These are phyloP conservation scores for Hippocampus barbouri DNA, from an alignment of 2,113 vertebrate species.

Conservation along the genomic window DNA sequence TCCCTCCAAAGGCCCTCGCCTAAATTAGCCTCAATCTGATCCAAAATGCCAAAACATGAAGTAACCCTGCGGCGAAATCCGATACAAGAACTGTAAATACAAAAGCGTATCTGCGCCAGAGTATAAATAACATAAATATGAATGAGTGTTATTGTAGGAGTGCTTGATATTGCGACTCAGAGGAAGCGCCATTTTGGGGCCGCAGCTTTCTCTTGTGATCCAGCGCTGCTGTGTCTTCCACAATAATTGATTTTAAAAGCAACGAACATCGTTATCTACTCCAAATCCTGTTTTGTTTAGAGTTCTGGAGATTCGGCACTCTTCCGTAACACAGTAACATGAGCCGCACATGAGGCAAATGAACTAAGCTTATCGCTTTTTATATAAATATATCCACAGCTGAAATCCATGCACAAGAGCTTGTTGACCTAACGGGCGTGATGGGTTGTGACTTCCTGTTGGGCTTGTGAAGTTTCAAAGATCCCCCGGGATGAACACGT, in stretches of 20 bases:
- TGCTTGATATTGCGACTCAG: background rate
- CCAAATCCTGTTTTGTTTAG: background rate
- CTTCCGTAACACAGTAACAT: constrained; percentile 6
- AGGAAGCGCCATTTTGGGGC: background rate
- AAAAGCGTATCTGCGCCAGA: background rate
- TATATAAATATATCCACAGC: constrained; percentile 31
- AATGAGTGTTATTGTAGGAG: background rate
- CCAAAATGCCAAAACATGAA: too few relatives aligned
- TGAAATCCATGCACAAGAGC: constrained; percentile 41
- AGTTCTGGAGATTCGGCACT: background rate
- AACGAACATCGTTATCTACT: background rate
- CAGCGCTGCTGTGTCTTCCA: background rate
- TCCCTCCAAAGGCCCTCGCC: too few relatives aligned
- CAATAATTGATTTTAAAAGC: background rate
- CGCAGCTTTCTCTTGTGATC: background rate
- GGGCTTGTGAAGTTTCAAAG: constrained; percentile 46
- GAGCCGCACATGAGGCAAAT: constrained; percentile 5
- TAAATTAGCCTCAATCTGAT: too few relatives aligned
- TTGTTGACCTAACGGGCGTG: constrained; percentile 61
- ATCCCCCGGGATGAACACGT: constrained; percentile 51
- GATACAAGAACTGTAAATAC: too few relatives aligned
- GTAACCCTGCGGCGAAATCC: too few relatives aligned
- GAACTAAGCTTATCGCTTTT: constrained; percentile 20
- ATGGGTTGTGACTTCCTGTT: constrained; percentile 55
- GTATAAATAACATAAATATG: background rate